These are phyloP conservation scores for Eupsittula cactorum DNA, from an alignment of 2,113 vertebrate species.

Conservation along the genomic window DNA sequence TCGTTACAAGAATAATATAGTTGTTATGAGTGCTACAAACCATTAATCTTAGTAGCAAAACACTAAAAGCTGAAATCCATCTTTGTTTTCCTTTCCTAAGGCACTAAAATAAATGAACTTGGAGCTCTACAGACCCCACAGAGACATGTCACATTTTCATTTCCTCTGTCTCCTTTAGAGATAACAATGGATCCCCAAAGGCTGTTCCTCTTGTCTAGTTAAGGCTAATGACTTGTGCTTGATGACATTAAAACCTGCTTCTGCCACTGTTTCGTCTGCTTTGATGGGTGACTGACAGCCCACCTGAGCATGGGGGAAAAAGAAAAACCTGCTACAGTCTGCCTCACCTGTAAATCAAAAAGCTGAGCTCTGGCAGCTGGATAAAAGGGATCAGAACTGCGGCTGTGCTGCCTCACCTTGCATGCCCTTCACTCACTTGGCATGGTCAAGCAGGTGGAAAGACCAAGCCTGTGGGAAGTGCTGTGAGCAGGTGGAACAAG, in stretches of 20 bases:
- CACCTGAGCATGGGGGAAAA: background rate
- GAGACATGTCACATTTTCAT: slow-evolving; percentile 29
- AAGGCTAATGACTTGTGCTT: slow-evolving; percentile 54
- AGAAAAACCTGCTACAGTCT: background rate
- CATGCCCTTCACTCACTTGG: background rate
- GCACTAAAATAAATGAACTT: slow-evolving; percentile 1
- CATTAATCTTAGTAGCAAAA: slow-evolving; percentile 26
- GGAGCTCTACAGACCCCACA: background rate
- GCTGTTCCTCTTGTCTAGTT: slow-evolving; percentile 53
- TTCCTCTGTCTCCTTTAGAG: slow-evolving; percentile 12
- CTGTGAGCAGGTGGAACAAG: background rate
- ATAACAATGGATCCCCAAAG: slow-evolving; percentile 42
- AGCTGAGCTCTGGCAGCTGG: background rate
- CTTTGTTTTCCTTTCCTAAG: slow-evolving; percentile 45
- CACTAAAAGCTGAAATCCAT: slow-evolving; percentile 25
- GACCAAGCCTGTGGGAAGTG: accelerated
- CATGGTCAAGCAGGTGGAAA: background rate
- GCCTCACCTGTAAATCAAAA: background rate
- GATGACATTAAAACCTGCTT: slow-evolving; percentile 54
- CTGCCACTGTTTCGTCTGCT: slow-evolving; percentile 1
- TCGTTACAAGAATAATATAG: slow-evolving; percentile 32
- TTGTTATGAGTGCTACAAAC: background rate
- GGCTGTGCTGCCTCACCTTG: background rate
- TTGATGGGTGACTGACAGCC: slow-evolving; percentile 50
- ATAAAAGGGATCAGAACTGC: background rate